Base-by-base conservation (phyloP, 1,140 invertebrate genomes). In the Rhagoletis pomonella region DNA sequence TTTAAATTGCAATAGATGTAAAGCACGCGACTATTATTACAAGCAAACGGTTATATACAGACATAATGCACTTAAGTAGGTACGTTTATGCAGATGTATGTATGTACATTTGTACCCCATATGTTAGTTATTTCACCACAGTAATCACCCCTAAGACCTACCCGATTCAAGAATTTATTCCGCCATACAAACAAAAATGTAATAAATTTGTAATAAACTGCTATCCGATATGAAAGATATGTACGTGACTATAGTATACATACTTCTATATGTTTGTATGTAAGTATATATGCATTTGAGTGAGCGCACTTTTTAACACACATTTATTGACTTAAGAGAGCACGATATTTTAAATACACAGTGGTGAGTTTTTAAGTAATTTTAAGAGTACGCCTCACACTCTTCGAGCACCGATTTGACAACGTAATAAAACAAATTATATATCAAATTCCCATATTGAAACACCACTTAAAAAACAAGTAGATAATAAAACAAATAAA, bases 11-110 rank as follows among this genome's bases (percentile, higher is more conserved):
- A 47, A 81, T 81, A 19, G 73, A 81, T 81, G n/a, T 81, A 7
- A 81, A 81, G 73, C 73, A 81, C 73, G 73, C 73, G 73, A 81
- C 73, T 55, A 3, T 39, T n/a, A 4, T 77, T 77, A 77, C 44
- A n/a, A 47, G 17, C 14, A 47, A 4, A 44, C 29, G n/a, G 4
- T 42, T 73, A 1, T 29, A 29, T 29, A 29, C 29, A 29, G 29
- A 29, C 29, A 29, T 29, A 29, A n/a, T 47, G 14, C 47, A 12
- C 47, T n/a, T 6, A 47, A 9, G 39, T 3, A 81, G 17, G n/a
- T 55, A 55, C n/a, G 55, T 29, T 19, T 0, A 81, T 55, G 55
- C n/a, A 55, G 0, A 44, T 47, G 3, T 47, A 73, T 19, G 39
- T 50, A 55, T 55, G 10, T 55, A 55, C 50, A 29, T 29, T 29